These are phyloP conservation scores for Eidolon helvum DNA, from an alignment of 2,113 vertebrate species.

Conservation along the genomic window DNA sequence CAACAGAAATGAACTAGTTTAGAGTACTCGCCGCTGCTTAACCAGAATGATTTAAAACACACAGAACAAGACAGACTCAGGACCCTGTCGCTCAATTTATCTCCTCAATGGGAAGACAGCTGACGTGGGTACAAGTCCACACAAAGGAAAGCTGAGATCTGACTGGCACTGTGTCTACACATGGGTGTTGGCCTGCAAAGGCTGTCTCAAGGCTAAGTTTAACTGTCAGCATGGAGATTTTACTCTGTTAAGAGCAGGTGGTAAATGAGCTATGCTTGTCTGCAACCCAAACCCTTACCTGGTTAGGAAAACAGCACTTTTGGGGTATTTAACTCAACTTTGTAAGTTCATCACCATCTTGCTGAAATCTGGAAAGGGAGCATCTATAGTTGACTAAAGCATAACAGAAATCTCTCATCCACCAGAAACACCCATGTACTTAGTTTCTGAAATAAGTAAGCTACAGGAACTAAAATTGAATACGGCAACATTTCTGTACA, in stretches of 20 bases:
- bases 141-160: not conserved
- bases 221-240: accelerated
- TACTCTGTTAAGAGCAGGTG: not conserved
- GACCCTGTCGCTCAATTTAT: not conserved
- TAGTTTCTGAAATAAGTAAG: not conserved
- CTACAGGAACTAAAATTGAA: not conserved
- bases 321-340: not conserved
- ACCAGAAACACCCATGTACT: not conserved
- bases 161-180: too few species aligned
- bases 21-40: not conserved
- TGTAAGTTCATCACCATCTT: not conserved
- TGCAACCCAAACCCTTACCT: not conserved
- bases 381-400: not conserved
- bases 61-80: not conserved
- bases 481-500: not conserved
- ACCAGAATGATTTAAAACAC: not conserved
- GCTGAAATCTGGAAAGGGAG: not conserved
- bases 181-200: accelerated
- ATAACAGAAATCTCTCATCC: not conserved
- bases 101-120: not conserved
- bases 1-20: not conserved
- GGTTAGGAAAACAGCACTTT: not conserved
- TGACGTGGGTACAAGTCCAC: accelerated
- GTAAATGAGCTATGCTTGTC: not conserved
- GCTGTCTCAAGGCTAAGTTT: accelerated